Conservation (phyloP, 2,888 invertebrate species). For the Acanthosepion pharaonis region DNA sequence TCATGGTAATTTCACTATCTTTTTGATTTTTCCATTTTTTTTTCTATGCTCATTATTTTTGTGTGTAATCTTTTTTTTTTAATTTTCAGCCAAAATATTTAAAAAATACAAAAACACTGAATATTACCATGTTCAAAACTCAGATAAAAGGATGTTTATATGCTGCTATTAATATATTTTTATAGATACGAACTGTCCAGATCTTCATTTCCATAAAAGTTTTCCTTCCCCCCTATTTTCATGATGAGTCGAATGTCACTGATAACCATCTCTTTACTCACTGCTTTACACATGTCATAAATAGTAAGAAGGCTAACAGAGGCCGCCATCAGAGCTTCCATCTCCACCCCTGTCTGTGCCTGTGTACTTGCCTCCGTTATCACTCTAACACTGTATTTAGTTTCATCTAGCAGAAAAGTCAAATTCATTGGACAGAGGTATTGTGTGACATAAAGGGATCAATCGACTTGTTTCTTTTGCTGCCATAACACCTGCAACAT, state of each 20-base stretch:
- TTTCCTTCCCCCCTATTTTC: conserved; percentile 84
- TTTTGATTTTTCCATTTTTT: too few relatives aligned
- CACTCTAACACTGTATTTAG: conserved; percentile 77
- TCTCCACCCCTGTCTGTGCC: conserved; percentile 90
- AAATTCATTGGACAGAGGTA: conserved; percentile 81
- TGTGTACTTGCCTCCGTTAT: conserved; percentile 80
- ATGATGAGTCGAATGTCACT: conserved; percentile 82
- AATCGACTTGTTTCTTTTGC: conserved; percentile 92
- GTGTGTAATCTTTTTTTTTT: too few relatives aligned
- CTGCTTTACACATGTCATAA: conserved; percentile 99
- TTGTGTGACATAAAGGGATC: conserved; percentile 94
- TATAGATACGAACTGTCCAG: neutral
- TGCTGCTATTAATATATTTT: neutral
- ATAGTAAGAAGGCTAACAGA: conserved; percentile 91
- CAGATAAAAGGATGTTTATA: too few relatives aligned
- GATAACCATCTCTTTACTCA: conserved; percentile 85
- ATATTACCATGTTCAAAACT: too few relatives aligned
- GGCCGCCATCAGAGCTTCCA: conserved; percentile 96
- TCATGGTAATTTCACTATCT: too few relatives aligned
- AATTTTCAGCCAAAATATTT: too few relatives aligned
- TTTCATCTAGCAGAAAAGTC: conserved; percentile 69
- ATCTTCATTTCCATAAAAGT: conserved; percentile 55
- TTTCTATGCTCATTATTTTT: too few relatives aligned
- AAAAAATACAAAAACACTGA: too few relatives aligned
- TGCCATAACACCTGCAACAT: conserved; percentile 93